Evolutionary conservation across 2,888 invertebrate genomes (phyloP).

Genomic region (Callosobruchus maculatus): DNA sequence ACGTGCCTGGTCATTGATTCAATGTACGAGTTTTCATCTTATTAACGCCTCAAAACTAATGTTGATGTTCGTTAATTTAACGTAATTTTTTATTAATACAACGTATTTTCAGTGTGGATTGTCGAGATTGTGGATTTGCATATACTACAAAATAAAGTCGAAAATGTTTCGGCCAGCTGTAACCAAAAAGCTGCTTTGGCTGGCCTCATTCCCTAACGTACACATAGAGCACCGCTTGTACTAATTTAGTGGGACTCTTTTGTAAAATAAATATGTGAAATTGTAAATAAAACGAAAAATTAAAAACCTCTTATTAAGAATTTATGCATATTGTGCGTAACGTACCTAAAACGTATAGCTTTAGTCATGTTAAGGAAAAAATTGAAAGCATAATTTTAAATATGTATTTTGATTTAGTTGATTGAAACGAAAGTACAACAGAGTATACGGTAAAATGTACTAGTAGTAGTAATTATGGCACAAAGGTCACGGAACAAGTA

Average conservation of each 20-base stretch:
- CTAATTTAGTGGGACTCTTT: slow-evolving; percentile 32
- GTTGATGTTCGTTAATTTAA: too few species aligned
- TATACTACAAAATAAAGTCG: neutral
- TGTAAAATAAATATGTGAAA: slow-evolving; percentile 31
- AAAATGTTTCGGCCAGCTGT: neutral
- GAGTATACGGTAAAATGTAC: slow-evolving; percentile 19
- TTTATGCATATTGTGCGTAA: slow-evolving; percentile 43
- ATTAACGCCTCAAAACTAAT: too few species aligned
- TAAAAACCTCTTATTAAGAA: slow-evolving; percentile 46
- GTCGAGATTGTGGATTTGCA: too few species aligned
- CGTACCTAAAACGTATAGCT: slow-evolving; percentile 34
- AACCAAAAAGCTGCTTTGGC: neutral
- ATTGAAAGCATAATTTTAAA: slow-evolving; percentile 5
- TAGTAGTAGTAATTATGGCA: neutral
- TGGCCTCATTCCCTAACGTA: slow-evolving; percentile 6
- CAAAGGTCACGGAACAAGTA: slow-evolving; percentile 40
- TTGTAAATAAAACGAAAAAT: slow-evolving; percentile 28
- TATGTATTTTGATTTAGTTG: slow-evolving; percentile 24
- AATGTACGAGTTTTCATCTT: too few species aligned
- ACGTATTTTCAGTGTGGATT: too few species aligned
- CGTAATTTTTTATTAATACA: too few species aligned
- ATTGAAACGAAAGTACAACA: slow-evolving; percentile 44
- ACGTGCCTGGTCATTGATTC: too few species aligned
- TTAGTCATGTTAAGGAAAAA: slow-evolving; percentile 8
- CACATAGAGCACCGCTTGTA: slow-evolving; percentile 42